A percentile compares a stretch with the other conserved stretches of the same genome.
These are phyloP conservation scores for Cephus pulcher DNA, from an alignment of 2,888 invertebrate genomes.

Conservation along the genomic window DNA sequence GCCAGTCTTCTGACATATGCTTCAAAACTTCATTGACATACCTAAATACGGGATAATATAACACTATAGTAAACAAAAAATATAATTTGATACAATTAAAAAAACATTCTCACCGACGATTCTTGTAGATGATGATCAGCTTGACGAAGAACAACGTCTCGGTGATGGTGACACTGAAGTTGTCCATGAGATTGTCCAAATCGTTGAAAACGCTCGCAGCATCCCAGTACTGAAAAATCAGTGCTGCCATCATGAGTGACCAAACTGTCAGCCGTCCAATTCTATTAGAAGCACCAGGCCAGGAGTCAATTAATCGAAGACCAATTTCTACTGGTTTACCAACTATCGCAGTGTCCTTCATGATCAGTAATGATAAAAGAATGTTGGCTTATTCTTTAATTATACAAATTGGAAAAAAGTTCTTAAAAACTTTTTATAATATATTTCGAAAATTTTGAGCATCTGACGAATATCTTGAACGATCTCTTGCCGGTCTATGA, in stretches of 20 bases:
- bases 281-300: slow-evolving; percentile 25
- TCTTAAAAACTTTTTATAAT: neutral
- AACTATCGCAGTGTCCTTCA: slow-evolving; percentile 6
- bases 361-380: neutral
- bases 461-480: neutral
- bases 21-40: neutral
- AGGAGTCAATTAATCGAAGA: slow-evolving; percentile 29
- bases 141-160: slow-evolving; percentile 26
- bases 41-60: neutral
- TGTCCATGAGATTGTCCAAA: slow-evolving; percentile 25
- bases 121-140: slow-evolving; percentile 27
- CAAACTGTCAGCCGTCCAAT: slow-evolving; percentile 19
- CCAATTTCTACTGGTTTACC: slow-evolving; percentile 24
- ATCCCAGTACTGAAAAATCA: slow-evolving; percentile 30
- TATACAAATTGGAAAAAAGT: neutral
- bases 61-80: neutral
- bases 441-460: neutral
- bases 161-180: slow-evolving; percentile 27
- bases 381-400: neutral
- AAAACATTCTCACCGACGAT: slow-evolving; percentile 21
- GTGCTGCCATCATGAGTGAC: slow-evolving; percentile 20
- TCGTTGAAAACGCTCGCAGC: slow-evolving; percentile 10
- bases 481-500: neutral
- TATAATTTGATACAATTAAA: neutral
- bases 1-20: neutral